Evolutionary conservation across 64 coral and sea anemone genomes (phyloP).

Genomic region (Catalaphyllia jardinei): DNA sequence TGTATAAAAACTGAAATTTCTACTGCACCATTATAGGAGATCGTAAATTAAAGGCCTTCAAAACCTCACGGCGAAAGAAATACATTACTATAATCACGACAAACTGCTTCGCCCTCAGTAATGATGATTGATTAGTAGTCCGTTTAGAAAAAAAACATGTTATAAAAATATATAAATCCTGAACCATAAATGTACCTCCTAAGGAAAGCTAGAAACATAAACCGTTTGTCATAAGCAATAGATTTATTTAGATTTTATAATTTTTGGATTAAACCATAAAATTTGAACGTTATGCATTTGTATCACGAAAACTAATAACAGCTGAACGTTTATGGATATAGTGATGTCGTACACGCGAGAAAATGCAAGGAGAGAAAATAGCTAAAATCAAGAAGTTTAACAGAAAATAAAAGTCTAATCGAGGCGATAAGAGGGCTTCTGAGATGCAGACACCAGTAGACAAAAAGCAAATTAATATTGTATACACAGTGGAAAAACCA

Average conservation of each 20-base stretch:
- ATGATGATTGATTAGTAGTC: not conserved
- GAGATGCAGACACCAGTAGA: conserved; percentile 30
- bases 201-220: not conserved
- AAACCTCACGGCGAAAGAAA: not conserved
- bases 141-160: conserved; percentile 21
- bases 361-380: not conserved
- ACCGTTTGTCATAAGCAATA: conserved; percentile 17
- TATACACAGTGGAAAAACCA: conserved; percentile 6
- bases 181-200: conserved; percentile 39
- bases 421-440: not conserved
- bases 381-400: not conserved
- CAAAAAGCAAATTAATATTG: conserved; percentile 47
- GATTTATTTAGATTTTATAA: conserved; percentile 20
- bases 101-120: not conserved
- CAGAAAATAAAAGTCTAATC: not conserved
- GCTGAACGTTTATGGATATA: not conserved
- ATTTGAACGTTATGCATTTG: not conserved
- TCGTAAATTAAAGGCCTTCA: not conserved
- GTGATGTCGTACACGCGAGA: not conserved
- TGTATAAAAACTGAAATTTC: not conserved
- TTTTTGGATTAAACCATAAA: conserved; percentile 14
- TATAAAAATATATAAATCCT: conserved; percentile 12
- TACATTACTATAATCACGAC: not conserved
- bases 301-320: not conserved
- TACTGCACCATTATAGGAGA: no score